Evolutionary conservation across 1,140 invertebrate genomes (phyloP).

Genomic region (Plodia interpunctella): DNA sequence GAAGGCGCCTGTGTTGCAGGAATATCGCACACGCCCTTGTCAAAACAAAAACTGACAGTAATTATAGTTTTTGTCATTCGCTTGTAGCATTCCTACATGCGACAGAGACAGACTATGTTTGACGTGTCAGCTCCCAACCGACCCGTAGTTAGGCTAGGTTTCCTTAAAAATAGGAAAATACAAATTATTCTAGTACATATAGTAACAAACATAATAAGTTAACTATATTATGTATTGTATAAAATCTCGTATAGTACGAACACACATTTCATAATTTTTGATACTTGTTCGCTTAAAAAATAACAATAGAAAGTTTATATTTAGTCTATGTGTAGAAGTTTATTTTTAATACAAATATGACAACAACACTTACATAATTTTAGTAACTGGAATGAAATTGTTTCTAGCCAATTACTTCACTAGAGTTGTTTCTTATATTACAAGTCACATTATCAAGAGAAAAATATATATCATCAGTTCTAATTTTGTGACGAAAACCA

Average conservation of each 20-base stretch:
- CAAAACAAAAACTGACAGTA: too few species aligned
- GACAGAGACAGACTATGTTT: too few species aligned
- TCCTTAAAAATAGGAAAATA: slow-evolving; percentile 26
- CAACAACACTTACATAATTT: too few species aligned
- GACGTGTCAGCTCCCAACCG: not conserved
- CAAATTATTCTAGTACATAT: slow-evolving; percentile 12
- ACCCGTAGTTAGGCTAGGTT: slow-evolving; percentile 9
- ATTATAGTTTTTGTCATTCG: too few species aligned
- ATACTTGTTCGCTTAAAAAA: not conserved
- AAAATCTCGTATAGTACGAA: not conserved
- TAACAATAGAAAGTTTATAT: too few species aligned
- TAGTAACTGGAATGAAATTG: too few species aligned
- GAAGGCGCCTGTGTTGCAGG: too few species aligned
- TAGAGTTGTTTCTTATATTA: not conserved
- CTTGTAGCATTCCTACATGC: too few species aligned
- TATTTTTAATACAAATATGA: too few species aligned
- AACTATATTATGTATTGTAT: slow-evolving; percentile 25
- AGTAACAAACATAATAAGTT: slow-evolving; percentile 36
- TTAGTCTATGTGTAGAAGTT: too few species aligned
- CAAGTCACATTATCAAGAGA: not conserved
- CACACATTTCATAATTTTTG: not conserved
- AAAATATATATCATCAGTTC: not conserved
- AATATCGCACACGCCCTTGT: too few species aligned
- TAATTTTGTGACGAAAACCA: slow-evolving; percentile 2
- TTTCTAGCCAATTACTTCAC: not conserved